Percentiles rank a stretch among this genome's conserved stretches.
Evolutionary conservation across 2,113 vertebrate genomes (phyloP).

Genomic region (Hassar affinis): DNA sequence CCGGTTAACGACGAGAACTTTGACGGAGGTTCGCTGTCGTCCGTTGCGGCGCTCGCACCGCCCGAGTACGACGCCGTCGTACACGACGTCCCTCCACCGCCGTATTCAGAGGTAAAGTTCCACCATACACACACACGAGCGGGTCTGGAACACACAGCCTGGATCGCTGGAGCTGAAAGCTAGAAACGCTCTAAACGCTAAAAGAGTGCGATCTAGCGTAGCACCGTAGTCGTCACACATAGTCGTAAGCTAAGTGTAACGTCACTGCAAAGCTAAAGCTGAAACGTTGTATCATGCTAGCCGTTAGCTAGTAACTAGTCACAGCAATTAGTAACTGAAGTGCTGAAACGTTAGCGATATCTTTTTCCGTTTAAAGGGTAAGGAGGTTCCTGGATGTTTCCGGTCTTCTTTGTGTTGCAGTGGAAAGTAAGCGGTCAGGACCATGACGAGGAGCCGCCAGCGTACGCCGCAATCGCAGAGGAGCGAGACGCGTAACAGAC

Average conservation of each 20-base stretch:
- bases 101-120: slow-evolving; percentile 46
- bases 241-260: too few species aligned
- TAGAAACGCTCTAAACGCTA: too few species aligned
- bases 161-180: neutral
- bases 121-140: neutral
- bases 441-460: slow-evolving; percentile 7
- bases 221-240: too few species aligned
- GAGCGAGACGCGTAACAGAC: neutral
- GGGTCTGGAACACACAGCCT: neutral
- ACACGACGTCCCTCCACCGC: slow-evolving; percentile 6
- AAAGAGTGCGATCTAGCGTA: too few species aligned
- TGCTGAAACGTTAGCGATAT: too few species aligned
- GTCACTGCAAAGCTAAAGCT: too few species aligned
- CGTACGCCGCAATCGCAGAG: neutral
- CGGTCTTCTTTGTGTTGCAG: neutral
- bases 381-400: neutral
- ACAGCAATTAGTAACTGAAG: too few species aligned
- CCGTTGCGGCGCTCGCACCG: neutral
- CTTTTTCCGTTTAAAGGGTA: too few species aligned
- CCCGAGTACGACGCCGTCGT: slow-evolving; percentile 38
- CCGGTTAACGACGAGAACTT: neutral
- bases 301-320: too few species aligned
- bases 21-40: neutral
- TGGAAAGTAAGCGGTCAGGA: neutral
- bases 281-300: too few species aligned